Percentiles rank a stretch among this genome's conserved stretches.
Evolutionary conservation across 2,888 invertebrate species (phyloP).

Genomic region (Lamproptera curius): DNA sequence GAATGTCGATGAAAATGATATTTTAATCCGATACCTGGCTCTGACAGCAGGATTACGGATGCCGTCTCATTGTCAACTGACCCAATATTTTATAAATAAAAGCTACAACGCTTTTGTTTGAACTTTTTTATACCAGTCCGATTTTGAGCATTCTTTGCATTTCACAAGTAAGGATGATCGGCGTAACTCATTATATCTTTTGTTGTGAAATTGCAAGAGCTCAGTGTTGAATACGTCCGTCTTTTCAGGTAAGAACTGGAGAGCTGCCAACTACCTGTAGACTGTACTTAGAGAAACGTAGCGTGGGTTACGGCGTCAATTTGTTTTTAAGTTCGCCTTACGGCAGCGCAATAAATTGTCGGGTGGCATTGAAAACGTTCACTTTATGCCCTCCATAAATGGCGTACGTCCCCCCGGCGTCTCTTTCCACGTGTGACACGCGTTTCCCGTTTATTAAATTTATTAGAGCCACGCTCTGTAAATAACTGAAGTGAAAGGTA

Average conservation of each 20-base stretch:
- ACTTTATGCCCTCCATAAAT: constrained; percentile 27
- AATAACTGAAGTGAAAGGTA: constrained; percentile 60
- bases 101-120: constrained; percentile 26
- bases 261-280: constrained; percentile 72
- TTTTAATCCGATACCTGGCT: constrained; percentile 72
- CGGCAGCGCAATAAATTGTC: constrained; percentile 25
- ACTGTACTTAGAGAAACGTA: constrained; percentile 51
- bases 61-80: constrained; percentile 47
- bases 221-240: constrained; percentile 54
- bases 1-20: constrained; percentile 66
- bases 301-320: constrained; percentile 34
- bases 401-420: constrained; percentile 32
- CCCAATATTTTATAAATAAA: constrained; percentile 39
- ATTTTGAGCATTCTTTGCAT: constrained; percentile 22
- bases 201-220: constrained; percentile 39
- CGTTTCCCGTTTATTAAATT: constrained; percentile 65
- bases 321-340: constrained; percentile 30
- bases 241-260: constrained; percentile 61
- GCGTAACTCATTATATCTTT: constrained; percentile 49
- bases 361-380: constrained; percentile 21
- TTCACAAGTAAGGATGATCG: constrained; percentile 26
- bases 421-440: constrained; percentile 46
- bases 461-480: constrained; percentile 62
- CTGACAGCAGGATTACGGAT: constrained; percentile 62
- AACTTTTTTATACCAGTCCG: constrained; percentile 21